These are phyloP conservation scores for Miniopterus natalensis DNA, from an alignment of 2,113 vertebrate genomes.

Conservation along the genomic window DNA sequence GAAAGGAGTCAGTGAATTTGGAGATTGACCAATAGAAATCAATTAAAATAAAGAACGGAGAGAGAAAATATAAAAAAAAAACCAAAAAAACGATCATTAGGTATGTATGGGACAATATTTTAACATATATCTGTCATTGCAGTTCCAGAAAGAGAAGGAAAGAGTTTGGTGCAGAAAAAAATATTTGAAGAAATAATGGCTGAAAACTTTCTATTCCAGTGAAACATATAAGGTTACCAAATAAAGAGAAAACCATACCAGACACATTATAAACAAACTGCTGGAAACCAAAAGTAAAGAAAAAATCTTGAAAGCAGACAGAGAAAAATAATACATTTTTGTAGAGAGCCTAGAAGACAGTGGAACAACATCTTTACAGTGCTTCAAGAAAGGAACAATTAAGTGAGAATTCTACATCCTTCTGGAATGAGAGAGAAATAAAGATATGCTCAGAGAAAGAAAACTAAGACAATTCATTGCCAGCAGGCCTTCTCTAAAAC, in stretches of 20 bases:
- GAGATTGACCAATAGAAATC: background rate
- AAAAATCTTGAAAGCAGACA: constrained; percentile 25
- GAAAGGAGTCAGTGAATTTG: constrained; percentile 3
- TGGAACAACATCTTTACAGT: background rate
- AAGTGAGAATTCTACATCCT: background rate
- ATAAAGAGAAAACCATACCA: constrained; percentile 52
- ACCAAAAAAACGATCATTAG: background rate
- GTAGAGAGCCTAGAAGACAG: background rate
- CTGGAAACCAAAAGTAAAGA: constrained; percentile 36
- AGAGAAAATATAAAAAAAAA: background rate
- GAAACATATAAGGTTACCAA: constrained; percentile 52
- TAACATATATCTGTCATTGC: background rate
- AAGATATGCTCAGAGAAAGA: constrained; percentile 23
- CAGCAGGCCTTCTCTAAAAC: background rate
- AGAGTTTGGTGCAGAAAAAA: constrained; percentile 27
- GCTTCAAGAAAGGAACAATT: constrained; percentile 27
- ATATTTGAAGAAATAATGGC: constrained; percentile 48
- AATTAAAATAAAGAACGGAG: background rate
- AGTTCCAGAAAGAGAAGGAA: background rate
- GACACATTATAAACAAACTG: constrained; percentile 42
- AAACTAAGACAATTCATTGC: constrained; percentile 9
- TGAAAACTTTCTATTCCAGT: constrained; percentile 40
- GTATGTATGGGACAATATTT: background rate
- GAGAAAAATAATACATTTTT: constrained; percentile 23
- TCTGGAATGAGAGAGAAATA: background rate